phyloP scores from a whole-genome alignment of 2,888 invertebrate species.

The Priocnemis perturbator region DNA sequence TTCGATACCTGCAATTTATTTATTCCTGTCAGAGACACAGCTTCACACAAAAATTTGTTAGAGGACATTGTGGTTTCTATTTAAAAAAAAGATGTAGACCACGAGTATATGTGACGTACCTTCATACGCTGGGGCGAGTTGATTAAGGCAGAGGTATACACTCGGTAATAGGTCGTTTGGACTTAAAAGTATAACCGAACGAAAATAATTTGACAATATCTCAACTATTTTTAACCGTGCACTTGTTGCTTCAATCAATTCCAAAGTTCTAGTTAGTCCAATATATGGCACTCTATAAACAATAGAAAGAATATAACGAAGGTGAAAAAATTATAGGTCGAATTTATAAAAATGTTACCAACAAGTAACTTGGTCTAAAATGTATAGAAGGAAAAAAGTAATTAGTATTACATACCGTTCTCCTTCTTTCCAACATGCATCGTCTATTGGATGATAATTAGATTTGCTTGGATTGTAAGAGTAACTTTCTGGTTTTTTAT shows the following conservation, averaged over 20 bases:
- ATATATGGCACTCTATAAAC: conserved; percentile 89
- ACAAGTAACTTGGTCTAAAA: too few relatives aligned
- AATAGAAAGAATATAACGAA: too few relatives aligned
- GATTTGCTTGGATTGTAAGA: conserved; percentile 84
- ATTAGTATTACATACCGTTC: conserved; percentile 78
- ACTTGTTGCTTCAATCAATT: conserved; percentile 90
- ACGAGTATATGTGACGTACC: conserved; percentile 75
- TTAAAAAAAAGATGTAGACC: too few relatives aligned
- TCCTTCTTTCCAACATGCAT: conserved; percentile 87
- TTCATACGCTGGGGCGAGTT: conserved; percentile 96
- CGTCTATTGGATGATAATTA: conserved; percentile 88
- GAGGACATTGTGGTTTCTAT: neutral
- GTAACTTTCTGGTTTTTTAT: conserved; percentile 55
- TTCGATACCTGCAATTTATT: conserved; percentile 79
- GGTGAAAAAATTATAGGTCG: too few relatives aligned
- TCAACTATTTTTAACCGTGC: conserved; percentile 94
- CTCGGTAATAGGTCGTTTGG: conserved; percentile 94
- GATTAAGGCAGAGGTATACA: conserved; percentile 96
- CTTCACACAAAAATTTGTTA: conserved; percentile 5
- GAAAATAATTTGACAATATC: conserved; percentile 92
- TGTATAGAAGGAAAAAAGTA: too few relatives aligned
- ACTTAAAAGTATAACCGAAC: conserved; percentile 91
- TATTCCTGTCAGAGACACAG: too few relatives aligned
- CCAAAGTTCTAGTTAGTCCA: conserved; percentile 92
- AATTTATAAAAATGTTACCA: too few relatives aligned